Base-by-base conservation (phyloP, 1,140 invertebrate genomes). In the Procambarus virginalis region DNA sequence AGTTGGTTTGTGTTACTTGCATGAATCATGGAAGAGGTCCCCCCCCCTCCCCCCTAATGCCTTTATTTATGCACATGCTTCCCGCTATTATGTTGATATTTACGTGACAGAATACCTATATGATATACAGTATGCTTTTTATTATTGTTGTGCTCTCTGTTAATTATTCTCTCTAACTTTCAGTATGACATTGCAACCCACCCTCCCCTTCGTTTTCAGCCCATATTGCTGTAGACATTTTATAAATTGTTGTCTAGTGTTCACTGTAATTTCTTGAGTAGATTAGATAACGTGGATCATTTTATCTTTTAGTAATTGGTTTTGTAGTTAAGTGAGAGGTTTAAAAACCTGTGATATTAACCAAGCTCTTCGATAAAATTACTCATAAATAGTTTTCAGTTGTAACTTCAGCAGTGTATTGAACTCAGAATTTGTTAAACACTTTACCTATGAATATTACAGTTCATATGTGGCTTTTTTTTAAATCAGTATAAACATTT, bases 51-150 rank as follows among this genome's bases (percentile, higher is more conserved):
- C 34, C 1, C 34, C 34, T 34, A 68, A 84, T 84, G 82, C 82
- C 82, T 73, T 84, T 73, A 84, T 84, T 84, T 84, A 84, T 84
- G 82, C 82, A 84, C 82, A 84, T 68, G 82, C 82, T 84, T 84
- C 82, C 82, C 82, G 68, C 68, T 73, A 22, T 84, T 84, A 48
- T 70, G 64, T 84, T 73, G 10, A 73, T 73, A 20, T 73, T 34
- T 73, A 73, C 3, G 20, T 64, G 60, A 64, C 10, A 64, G 20
- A 73, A 55, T 73, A n/a, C 48, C 60, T 70, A 4, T 46, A 34
- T 20, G 17, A 64, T 64, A 17, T 64, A 73, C 5, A 34, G 68
- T 73, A 73, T 73, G 68, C 68, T 73, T 73, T 73, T 73, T 4
- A 55, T 55, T 64, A 4, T 64, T 73, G 20, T 34, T 68, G 68